These are phyloP conservation scores for Mus caroli DNA, from an alignment of 2,797 vertebrate species.

Conservation along the genomic window DNA sequence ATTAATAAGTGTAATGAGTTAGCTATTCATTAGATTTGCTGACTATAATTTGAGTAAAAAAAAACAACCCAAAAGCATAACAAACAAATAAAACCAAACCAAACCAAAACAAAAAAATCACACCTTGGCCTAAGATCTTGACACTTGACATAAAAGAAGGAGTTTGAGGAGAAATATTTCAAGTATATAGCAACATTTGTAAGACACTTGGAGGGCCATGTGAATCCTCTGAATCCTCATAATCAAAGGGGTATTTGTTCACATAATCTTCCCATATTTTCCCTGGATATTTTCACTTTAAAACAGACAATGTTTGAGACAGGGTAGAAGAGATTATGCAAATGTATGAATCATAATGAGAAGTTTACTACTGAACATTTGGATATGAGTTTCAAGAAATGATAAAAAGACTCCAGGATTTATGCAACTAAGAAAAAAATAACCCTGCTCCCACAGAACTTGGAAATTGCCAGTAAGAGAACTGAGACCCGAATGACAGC, in stretches of 20 bases:
- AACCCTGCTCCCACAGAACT: slow-evolving; percentile 60
- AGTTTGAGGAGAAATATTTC: slow-evolving; percentile 22
- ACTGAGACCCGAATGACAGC: slow-evolving; percentile 64
- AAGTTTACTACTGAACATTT: slow-evolving; percentile 78
- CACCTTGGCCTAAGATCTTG: slow-evolving; percentile 11
- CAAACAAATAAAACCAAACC: not conserved
- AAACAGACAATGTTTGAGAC: slow-evolving; percentile 71
- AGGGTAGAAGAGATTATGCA: slow-evolving; percentile 74
- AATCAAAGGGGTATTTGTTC: slow-evolving; percentile 63
- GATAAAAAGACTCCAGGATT: slow-evolving; percentile 72
- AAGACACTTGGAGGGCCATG: slow-evolving; percentile 9
- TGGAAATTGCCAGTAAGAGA: slow-evolving; percentile 76
- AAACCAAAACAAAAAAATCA: not conserved
- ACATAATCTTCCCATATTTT: slow-evolving; percentile 63
- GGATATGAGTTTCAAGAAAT: slow-evolving; percentile 76
- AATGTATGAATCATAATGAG: slow-evolving; percentile 79
- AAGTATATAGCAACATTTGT: not conserved
- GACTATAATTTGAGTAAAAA: slow-evolving; percentile 23
- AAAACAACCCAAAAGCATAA: not conserved
- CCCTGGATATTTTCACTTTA: slow-evolving; percentile 65
- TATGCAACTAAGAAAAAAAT: slow-evolving; percentile 56
- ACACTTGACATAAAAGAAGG: slow-evolving; percentile 12
- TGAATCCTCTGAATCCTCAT: not conserved
- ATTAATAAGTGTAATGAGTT: slow-evolving; percentile 35
- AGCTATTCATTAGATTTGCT: not conserved